Evolutionary conservation across 2,888 invertebrate species (phyloP).

Genomic region (Abrostola tripartita): DNA sequence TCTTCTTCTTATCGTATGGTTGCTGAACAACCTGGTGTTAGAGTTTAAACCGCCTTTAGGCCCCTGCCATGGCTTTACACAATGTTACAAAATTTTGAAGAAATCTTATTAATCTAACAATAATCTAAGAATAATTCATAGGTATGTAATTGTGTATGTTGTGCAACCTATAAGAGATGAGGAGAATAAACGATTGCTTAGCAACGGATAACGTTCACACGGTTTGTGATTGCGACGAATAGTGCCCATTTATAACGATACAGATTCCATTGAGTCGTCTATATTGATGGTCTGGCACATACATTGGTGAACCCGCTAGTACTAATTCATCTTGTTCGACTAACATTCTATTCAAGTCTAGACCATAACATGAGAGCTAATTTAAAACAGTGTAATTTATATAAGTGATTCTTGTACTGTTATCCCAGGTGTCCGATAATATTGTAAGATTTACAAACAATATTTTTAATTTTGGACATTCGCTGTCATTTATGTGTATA

Average conservation of each 20-base stretch:
- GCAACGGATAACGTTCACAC: conserved; percentile 18
- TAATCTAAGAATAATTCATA: no score
- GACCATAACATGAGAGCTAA: background rate
- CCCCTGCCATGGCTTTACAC: no score
- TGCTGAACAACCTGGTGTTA: no score
- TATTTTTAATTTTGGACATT: conserved; percentile 19
- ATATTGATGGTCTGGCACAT: conserved; percentile 5
- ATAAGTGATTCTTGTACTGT: no score
- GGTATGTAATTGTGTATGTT: no score
- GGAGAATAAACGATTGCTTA: conserved; percentile 12
- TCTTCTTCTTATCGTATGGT: no score
- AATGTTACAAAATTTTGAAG: no score
- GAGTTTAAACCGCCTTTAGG: no score
- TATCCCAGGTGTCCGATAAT: background rate
- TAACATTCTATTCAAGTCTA: background rate
- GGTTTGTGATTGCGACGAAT: conserved; percentile 11
- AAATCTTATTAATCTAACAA: no score
- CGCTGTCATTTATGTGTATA: conserved; percentile 18
- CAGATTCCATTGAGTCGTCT: conserved; percentile 5
- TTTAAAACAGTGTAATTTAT: background rate
- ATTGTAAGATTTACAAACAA: background rate
- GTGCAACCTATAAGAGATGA: background rate
- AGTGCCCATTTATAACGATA: conserved; percentile 30
- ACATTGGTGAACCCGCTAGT: background rate
- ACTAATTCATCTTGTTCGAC: background rate